A percentile compares a stretch with the other conserved stretches of the same genome.
Conservation (phyloP, 2,113 vertebrate genomes). For the Caranx melampygus region DNA sequence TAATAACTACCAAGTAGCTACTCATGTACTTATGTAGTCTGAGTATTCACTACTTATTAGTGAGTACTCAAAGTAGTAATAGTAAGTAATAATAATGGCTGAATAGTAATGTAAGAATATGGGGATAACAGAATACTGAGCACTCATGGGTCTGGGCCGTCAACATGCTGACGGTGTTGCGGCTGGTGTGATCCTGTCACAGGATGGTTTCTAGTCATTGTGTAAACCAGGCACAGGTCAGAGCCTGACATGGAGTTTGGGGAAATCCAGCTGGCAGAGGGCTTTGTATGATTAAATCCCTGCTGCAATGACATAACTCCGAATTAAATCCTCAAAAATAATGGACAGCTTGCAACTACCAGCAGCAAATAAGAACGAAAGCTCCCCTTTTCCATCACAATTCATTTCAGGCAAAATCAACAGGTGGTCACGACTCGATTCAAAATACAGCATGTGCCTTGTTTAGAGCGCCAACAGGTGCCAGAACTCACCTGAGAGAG, state of each 20-base stretch:
- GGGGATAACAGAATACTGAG: too few relatives aligned
- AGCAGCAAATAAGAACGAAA: slow-evolving; percentile 6
- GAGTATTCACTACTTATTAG: too few relatives aligned
- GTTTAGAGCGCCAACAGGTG: background rate
- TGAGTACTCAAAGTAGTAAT: too few relatives aligned
- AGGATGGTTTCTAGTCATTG: background rate
- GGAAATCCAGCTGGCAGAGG: background rate
- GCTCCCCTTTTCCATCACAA: background rate
- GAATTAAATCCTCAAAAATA: slow-evolving; percentile 25
- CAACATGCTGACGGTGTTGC: too few relatives aligned
- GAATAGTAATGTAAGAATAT: too few relatives aligned
- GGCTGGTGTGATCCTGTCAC: too few relatives aligned
- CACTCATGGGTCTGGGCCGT: too few relatives aligned
- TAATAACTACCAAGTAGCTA: too few relatives aligned
- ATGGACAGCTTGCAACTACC: slow-evolving; percentile 13
- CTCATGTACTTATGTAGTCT: too few relatives aligned
- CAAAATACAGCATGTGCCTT: background rate
- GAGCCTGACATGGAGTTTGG: background rate
- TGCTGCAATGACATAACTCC: slow-evolving; percentile 7
- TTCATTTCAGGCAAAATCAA: too few relatives aligned
- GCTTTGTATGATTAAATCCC: slow-evolving; percentile 20
- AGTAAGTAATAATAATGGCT: too few relatives aligned
- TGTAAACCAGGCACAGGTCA: background rate
- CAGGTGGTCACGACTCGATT: background rate
- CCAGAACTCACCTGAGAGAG: background rate